phyloP scores from a whole-genome alignment of 2,113 vertebrate genomes.

The Emydocephalus ijimae region DNA sequence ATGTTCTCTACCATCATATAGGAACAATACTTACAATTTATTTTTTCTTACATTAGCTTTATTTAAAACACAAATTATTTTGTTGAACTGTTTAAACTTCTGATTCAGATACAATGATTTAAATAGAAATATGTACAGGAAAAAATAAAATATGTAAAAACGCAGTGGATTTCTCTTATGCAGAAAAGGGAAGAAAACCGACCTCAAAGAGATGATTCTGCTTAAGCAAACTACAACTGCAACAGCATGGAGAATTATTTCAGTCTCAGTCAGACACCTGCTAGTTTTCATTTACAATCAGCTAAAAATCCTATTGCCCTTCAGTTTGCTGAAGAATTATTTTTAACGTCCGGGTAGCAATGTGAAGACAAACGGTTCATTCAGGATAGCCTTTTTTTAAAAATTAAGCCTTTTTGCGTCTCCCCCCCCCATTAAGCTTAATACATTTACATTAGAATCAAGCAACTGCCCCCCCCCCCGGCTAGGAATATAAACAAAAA shows the following conservation, averaged over 20 bases:
- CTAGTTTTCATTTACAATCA: slow-evolving; percentile 28
- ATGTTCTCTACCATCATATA: background rate
- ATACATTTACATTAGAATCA: slow-evolving; percentile 43
- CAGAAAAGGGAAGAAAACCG: slow-evolving; percentile 19
- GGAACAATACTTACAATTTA: background rate
- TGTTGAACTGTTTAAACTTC: slow-evolving; percentile 41
- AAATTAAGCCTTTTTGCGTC: slow-evolving; percentile 27
- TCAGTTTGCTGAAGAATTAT: slow-evolving; percentile 22
- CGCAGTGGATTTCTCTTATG: accelerated
- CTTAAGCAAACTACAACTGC: background rate
- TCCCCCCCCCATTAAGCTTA: slow-evolving; percentile 7
- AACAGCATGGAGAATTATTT: background rate
- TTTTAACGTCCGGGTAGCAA: slow-evolving; percentile 34
- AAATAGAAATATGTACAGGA: slow-evolving; percentile 69
- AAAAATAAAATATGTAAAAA: background rate
- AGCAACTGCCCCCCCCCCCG: background rate
- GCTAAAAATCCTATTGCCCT: slow-evolving; percentile 39
- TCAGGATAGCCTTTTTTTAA: slow-evolving; percentile 25
- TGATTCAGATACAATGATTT: slow-evolving; percentile 63
- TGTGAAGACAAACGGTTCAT: slow-evolving; percentile 54
- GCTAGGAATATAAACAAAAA: slow-evolving; percentile 51
- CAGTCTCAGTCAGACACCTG: background rate
- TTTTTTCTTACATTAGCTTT: slow-evolving; percentile 52
- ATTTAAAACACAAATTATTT: slow-evolving; percentile 61
- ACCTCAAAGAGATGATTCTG: slow-evolving; percentile 43